A percentile compares a stretch with the other conserved stretches of the same genome.
Conservation (phyloP, 53 echinoderm and acorn worm genomes). For the Luidia sarsii region DNA sequence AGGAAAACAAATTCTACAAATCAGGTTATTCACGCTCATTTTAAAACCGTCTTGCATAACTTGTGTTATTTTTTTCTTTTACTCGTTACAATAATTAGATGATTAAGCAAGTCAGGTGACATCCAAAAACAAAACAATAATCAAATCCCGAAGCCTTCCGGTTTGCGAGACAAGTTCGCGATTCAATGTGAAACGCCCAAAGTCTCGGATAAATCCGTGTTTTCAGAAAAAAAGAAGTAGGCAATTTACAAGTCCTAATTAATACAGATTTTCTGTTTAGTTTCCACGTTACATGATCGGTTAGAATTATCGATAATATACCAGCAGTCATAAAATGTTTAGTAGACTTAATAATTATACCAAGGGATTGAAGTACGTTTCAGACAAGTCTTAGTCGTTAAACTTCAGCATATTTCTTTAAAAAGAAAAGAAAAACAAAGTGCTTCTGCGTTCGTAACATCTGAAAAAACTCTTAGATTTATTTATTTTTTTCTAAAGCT, state of each 20-base stretch:
- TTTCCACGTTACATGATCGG: constrained; percentile 33
- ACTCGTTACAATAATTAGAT: constrained; percentile 24
- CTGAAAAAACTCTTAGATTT: not conserved
- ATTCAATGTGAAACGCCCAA: not conserved
- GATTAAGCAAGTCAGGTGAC: constrained; percentile 13
- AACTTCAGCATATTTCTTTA: too few relatives aligned
- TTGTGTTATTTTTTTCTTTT: too few relatives aligned
- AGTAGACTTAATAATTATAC: constrained; percentile 10
- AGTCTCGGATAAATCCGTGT: too few relatives aligned
- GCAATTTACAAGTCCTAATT: constrained; percentile 36
- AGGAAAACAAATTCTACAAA: constrained; percentile 22
- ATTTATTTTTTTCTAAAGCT: not conserved
- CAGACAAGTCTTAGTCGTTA: not conserved
- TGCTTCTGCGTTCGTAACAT: too few relatives aligned
- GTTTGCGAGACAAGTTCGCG: not conserved
- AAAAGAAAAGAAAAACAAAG: too few relatives aligned
- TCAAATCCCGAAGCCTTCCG: too few relatives aligned
- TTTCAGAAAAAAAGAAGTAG: too few relatives aligned
- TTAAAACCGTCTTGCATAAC: constrained; percentile 44
- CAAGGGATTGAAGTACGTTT: not conserved
- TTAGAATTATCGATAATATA: constrained; percentile 26
- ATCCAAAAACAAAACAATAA: not conserved
- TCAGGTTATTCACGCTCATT: constrained; percentile 19
- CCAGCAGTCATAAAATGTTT: constrained; percentile 13
- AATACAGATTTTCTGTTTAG: constrained; percentile 16